These are phyloP conservation scores for Myripristis jacobus DNA, from an alignment of 2,797 vertebrate genomes.

Conservation along the genomic window DNA sequence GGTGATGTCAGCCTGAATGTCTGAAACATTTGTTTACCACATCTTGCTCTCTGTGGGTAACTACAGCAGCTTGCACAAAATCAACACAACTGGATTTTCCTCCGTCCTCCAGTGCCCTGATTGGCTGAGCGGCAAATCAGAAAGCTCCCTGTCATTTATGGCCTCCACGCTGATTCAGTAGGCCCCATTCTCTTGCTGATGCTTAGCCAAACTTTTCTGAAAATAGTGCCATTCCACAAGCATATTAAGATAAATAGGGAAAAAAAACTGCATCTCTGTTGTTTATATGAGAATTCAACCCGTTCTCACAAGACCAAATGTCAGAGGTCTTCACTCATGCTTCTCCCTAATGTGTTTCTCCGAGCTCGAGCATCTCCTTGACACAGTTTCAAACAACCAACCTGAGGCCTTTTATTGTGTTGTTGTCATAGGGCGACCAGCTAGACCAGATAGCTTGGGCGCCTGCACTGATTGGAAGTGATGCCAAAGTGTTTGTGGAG, in stretches of 20 bases:
- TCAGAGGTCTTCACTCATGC: slow-evolving; percentile 18
- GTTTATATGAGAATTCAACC: slow-evolving; percentile 12
- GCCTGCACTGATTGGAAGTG: no score
- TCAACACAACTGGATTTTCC: no score
- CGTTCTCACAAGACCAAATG: slow-evolving; percentile 19
- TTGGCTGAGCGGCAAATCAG: no score
- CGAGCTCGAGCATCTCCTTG: neutral
- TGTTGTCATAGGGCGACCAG: neutral
- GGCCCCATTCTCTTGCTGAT: neutral
- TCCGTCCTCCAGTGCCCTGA: no score
- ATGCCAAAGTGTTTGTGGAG: neutral
- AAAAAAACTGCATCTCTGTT: slow-evolving; percentile 14
- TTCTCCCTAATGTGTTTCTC: slow-evolving; percentile 29
- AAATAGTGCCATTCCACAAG: neutral
- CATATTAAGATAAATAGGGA: neutral
- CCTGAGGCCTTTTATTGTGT: neutral
- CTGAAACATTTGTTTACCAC: no score
- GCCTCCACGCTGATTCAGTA: no score
- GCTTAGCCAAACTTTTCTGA: neutral
- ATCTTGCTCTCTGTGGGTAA: no score
- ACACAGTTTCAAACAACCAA: slow-evolving; percentile 20
- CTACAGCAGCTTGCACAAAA: no score
- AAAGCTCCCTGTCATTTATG: no score
- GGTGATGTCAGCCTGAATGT: no score
- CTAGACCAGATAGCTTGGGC: no score